A percentile compares a stretch with the other conserved stretches of the same genome.
Evolutionary conservation across 2,797 vertebrate species (phyloP).

Genomic region (Diglossa cyanea): DNA sequence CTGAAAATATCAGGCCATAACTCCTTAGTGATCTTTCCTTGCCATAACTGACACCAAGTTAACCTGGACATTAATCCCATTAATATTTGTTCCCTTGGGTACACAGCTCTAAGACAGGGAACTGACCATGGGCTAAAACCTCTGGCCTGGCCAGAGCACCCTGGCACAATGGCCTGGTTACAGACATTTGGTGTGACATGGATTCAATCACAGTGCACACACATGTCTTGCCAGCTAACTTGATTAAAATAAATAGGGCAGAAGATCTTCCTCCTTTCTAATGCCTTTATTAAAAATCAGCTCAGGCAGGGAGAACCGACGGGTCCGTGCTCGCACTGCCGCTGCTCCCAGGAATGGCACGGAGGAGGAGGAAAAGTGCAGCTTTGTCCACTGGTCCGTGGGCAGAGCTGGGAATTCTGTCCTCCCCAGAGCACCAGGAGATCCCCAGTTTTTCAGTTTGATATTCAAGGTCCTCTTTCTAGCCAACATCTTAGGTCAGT

Average conservation of each 20-base stretch:
- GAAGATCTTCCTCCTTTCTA: too few relatives aligned
- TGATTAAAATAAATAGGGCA: too few relatives aligned
- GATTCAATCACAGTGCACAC: background rate
- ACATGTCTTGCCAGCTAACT: background rate
- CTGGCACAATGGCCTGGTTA: background rate
- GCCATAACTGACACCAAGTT: background rate
- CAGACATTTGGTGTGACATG: background rate
- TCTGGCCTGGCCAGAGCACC: background rate
- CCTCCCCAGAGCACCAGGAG: too few relatives aligned
- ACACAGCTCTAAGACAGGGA: background rate
- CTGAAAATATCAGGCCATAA: background rate
- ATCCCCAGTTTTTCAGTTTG: too few relatives aligned
- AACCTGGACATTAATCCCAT: background rate
- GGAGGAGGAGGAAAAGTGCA: too few relatives aligned
- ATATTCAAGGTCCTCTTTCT: too few relatives aligned
- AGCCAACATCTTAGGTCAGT: too few relatives aligned
- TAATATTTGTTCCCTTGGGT: background rate
- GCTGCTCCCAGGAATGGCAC: too few relatives aligned
- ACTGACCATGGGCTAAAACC: background rate
- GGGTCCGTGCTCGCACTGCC: rapidly evolving
- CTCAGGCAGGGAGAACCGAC: too few relatives aligned
- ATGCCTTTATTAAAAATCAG: too few relatives aligned
- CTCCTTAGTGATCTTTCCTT: background rate
- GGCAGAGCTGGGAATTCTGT: too few relatives aligned
- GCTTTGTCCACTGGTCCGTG: too few relatives aligned